A percentile compares a stretch with the other conserved stretches of the same genome.
Conservation (phyloP, 2,113 vertebrate species). For the Numenius arquata region DNA sequence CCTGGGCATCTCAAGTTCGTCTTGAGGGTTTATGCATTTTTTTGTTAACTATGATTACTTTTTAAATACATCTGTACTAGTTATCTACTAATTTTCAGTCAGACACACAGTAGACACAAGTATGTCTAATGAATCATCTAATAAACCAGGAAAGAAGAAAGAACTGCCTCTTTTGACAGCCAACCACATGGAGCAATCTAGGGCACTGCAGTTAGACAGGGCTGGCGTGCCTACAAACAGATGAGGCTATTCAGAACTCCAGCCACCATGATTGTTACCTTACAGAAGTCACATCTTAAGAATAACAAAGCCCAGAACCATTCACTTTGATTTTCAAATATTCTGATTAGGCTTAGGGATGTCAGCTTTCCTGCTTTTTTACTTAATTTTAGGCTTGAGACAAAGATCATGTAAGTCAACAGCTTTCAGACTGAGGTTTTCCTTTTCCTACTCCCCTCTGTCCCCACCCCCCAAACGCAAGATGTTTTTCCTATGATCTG, state of each 20-base stretch:
- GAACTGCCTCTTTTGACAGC: background rate
- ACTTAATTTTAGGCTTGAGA: background rate
- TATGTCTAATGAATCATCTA: background rate
- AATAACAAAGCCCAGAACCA: background rate
- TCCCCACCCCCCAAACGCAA: background rate
- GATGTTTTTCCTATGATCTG: background rate
- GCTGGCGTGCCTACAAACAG: background rate
- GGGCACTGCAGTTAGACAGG: background rate
- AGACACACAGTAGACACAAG: background rate
- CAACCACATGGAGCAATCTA: background rate
- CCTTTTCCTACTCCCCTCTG: background rate
- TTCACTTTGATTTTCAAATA: background rate
- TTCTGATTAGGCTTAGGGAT: background rate
- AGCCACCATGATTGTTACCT: background rate
- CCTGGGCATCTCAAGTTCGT: no score
- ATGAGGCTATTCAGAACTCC: background rate
- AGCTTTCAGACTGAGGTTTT: background rate
- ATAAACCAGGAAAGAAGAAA: background rate
- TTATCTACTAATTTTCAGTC: background rate
- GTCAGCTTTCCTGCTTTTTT: background rate
- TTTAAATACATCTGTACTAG: background rate
- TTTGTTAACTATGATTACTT: background rate
- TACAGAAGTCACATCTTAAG: background rate
- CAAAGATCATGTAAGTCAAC: background rate
- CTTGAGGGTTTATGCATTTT: background rate